Percentiles rank a stretch among this genome's conserved stretches.
Evolutionary conservation across 35 echinoderm and acorn worm species (phyloP).

Genomic region (Nesometra sesokonis): DNA sequence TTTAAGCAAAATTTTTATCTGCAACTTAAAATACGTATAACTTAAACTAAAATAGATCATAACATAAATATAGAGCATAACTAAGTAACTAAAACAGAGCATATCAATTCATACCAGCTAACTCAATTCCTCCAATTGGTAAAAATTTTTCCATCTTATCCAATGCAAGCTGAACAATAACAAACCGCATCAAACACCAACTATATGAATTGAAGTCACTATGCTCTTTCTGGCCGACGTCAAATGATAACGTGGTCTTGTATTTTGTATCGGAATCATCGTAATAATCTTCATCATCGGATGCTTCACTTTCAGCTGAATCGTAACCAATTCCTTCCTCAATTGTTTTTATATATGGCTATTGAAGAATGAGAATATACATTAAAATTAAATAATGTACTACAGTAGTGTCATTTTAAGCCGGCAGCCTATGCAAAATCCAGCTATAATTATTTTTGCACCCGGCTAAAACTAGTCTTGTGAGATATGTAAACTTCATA

Average conservation of each 20-base stretch:
- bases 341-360: constrained; percentile 67
- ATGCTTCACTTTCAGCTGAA: constrained; percentile 81
- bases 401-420: no score
- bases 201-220: constrained; percentile 78
- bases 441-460: no score
- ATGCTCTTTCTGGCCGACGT: constrained; percentile 45
- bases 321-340: constrained; percentile 75
- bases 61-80: no score
- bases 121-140: constrained; percentile 68
- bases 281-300: constrained; percentile 58
- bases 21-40: no score
- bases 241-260: constrained; percentile 5
- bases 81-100: background rate
- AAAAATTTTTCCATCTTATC: constrained; percentile 65
- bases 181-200: constrained; percentile 94
- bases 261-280: constrained; percentile 25
- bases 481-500: no score
- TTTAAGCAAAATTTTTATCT: no score
- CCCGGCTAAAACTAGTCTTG: no score
- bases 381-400: no score
- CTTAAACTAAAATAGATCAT: no score
- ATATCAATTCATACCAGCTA: constrained; percentile 39
- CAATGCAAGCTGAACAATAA: constrained; percentile 52
- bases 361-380: background rate
- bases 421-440: no score